A percentile compares a stretch with the other conserved stretches of the same genome.
Evolutionary conservation across 2,888 invertebrate species (phyloP).

Genomic region (Polyploca ridens): DNA sequence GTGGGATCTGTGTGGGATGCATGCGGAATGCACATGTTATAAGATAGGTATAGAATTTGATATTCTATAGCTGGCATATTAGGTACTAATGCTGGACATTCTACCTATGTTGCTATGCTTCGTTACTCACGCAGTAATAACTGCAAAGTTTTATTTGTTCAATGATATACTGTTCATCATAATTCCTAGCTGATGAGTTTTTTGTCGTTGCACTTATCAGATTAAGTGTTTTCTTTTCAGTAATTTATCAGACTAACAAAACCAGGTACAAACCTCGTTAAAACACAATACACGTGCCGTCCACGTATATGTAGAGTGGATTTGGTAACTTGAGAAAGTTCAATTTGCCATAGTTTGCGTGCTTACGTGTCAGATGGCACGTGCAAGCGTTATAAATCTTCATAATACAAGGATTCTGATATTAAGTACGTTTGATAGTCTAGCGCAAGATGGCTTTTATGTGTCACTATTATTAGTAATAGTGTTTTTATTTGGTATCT

Average conservation of each 20-base stretch:
- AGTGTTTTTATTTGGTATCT: too few relatives aligned
- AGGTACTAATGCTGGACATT: background rate
- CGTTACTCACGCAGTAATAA: background rate
- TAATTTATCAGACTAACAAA: background rate
- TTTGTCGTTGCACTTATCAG: background rate
- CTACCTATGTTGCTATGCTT: background rate
- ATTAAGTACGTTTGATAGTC: background rate
- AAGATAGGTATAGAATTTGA: constrained; percentile 9
- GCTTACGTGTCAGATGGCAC: constrained; percentile 2
- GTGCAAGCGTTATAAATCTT: constrained; percentile 5
- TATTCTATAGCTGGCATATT: background rate
- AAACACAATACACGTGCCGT: background rate
- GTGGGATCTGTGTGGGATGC: constrained; percentile 30
- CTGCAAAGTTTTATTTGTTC: background rate
- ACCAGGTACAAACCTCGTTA: background rate
- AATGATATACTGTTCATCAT: too few relatives aligned
- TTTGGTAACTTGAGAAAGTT: constrained; percentile 12
- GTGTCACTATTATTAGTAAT: too few relatives aligned
- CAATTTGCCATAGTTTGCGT: constrained; percentile 10
- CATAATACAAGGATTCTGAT: background rate
- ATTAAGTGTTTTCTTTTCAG: background rate
- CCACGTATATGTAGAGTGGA: background rate
- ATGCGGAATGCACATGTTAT: constrained; percentile 27
- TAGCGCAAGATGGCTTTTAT: background rate
- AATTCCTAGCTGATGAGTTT: too few relatives aligned